Conservation (phyloP, 1,140 invertebrate genomes). For the Alviniconcha marisindica region DNA sequence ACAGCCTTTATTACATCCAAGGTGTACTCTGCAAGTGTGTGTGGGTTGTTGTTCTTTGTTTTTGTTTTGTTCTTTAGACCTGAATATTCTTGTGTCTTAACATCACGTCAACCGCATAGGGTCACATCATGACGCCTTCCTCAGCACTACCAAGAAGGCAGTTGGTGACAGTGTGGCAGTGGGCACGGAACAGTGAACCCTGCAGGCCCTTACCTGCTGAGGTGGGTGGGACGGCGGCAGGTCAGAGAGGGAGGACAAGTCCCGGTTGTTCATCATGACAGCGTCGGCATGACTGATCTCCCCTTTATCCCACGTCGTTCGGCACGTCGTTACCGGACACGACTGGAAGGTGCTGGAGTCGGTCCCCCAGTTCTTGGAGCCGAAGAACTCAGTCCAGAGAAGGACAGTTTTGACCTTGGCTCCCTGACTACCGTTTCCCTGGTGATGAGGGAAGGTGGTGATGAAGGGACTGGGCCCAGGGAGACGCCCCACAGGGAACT, state of each 20-base stretch:
- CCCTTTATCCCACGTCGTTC: constrained; percentile 16
- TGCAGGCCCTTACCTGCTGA: background rate
- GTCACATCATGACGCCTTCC: too few relatives aligned
- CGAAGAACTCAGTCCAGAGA: constrained; percentile 28
- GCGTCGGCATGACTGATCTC: constrained; percentile 10
- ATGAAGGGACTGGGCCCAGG: background rate
- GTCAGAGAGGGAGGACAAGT: constrained; percentile 1
- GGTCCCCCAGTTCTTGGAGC: background rate
- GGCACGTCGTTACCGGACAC: constrained; percentile 17
- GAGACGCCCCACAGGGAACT: background rate
- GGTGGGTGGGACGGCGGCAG: constrained; percentile 15
- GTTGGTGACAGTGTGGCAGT: too few relatives aligned
- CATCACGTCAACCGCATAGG: too few relatives aligned
- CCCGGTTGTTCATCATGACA: constrained; percentile 30
- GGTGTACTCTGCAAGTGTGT: too few relatives aligned
- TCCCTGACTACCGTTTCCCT: background rate
- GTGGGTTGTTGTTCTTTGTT: too few relatives aligned
- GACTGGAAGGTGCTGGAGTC: background rate
- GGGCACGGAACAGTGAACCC: too few relatives aligned
- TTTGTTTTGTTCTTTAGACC: too few relatives aligned
- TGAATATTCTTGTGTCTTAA: too few relatives aligned
- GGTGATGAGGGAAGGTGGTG: background rate
- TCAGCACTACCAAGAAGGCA: too few relatives aligned
- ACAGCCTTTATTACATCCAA: too few relatives aligned
- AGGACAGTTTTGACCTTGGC: constrained; percentile 18